Conservation (phyloP, 2,113 vertebrate genomes). For the Artemisiospiza belli region DNA sequence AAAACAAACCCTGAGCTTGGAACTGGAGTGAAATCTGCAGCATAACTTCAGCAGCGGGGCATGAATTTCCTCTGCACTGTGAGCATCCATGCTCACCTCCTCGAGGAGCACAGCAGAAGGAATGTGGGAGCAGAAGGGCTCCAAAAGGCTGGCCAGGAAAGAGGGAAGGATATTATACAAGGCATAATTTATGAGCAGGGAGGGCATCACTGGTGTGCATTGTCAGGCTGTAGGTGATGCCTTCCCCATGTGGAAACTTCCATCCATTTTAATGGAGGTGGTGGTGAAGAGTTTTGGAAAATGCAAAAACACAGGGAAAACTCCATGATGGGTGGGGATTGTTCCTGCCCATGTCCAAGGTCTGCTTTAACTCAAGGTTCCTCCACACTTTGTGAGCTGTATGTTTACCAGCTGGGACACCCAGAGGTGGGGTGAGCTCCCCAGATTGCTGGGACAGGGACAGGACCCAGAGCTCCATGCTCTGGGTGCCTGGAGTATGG, state of each 20-base stretch:
- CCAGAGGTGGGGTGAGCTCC: not conserved
- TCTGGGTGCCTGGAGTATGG: not conserved
- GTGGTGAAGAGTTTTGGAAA: not conserved
- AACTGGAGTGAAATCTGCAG: not conserved
- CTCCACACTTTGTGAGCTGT: not conserved
- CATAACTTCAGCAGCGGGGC: not conserved
- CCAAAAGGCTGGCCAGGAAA: not conserved
- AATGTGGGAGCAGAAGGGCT: not conserved
- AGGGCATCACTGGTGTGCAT: not conserved
- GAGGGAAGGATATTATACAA: not conserved
- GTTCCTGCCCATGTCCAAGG: not conserved
- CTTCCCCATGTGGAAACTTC: not conserved
- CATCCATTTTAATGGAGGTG: not conserved
- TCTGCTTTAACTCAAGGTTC: not conserved
- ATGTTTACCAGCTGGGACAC: not conserved
- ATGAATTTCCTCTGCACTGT: not conserved
- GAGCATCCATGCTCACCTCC: not conserved
- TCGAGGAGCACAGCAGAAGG: not conserved
- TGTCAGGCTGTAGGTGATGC: not conserved
- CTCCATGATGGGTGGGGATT: not conserved
- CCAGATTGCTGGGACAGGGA: not conserved
- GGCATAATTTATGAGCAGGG: not conserved
- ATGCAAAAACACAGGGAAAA: not conserved
- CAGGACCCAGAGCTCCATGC: fast-evolving
- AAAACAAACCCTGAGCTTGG: not conserved